These are phyloP conservation scores for Anas bahamensis DNA, from an alignment of 2,797 vertebrate species.

Conservation along the genomic window DNA sequence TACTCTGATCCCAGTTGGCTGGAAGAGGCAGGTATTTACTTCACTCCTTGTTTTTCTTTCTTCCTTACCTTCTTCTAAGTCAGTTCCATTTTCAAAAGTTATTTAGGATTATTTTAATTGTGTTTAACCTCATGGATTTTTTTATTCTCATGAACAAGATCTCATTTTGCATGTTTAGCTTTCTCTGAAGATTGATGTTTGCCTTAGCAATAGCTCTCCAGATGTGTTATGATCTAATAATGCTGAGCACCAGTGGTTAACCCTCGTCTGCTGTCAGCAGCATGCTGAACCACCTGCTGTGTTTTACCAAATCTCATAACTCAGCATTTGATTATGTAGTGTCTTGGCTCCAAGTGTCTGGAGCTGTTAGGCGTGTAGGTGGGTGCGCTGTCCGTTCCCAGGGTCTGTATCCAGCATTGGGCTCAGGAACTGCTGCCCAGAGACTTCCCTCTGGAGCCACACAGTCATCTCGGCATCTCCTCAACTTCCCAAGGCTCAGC, in stretches of 20 bases:
- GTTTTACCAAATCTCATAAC: background rate
- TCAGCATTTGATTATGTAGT: background rate
- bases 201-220: slow-evolving; percentile 22
- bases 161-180: slow-evolving; percentile 37
- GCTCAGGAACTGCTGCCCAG: background rate
- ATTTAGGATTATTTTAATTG: slow-evolving; percentile 23
- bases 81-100: slow-evolving; percentile 13
- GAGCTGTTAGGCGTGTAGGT: background rate
- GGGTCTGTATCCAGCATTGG: background rate
- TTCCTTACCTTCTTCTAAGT: background rate
- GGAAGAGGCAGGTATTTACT: slow-evolving; percentile 5
- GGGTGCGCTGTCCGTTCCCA: rapidly evolving
- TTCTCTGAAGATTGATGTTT: slow-evolving; percentile 20
- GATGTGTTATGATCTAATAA: slow-evolving; percentile 39
- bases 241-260: background rate
- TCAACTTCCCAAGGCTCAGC: rapidly evolving
- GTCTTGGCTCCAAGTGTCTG: background rate
- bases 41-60: too few relatives aligned
- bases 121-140: background rate
- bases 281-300: background rate
- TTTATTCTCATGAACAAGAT: background rate
- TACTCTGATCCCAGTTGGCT: background rate
- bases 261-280: slow-evolving; percentile 32
- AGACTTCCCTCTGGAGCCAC: background rate
- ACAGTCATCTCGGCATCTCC: background rate